Evolutionary conservation across 2,797 vertebrate species (phyloP).

Genomic region (Coreius guichenoti): DNA sequence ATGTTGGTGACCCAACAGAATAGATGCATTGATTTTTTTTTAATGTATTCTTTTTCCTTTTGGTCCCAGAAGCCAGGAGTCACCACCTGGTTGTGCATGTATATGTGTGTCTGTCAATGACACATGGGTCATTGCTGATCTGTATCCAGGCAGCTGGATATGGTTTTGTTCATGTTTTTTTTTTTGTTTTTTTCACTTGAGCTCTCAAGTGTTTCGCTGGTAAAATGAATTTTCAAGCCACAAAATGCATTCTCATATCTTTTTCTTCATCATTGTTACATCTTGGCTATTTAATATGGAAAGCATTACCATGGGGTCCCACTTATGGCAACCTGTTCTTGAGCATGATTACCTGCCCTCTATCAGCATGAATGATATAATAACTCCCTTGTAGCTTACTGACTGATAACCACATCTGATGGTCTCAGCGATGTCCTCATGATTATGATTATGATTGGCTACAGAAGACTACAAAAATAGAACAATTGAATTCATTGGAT

Average conservation of each 20-base stretch:
- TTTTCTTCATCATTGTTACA: neutral
- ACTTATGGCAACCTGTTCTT: slow-evolving; percentile 18
- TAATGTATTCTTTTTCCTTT: neutral
- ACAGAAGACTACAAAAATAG: neutral
- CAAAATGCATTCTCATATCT: slow-evolving; percentile 25
- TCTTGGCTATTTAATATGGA: slow-evolving; percentile 12
- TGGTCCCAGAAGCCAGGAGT: slow-evolving; percentile 8
- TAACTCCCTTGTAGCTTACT: slow-evolving; percentile 3
- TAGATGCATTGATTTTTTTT: neutral
- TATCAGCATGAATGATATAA: slow-evolving; percentile 38
- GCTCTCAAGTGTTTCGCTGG: slow-evolving; percentile 53
- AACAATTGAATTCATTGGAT: neutral
- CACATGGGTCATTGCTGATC: slow-evolving; percentile 30
- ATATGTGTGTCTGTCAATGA: slow-evolving; percentile 29
- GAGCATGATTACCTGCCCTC: slow-evolving; percentile 12
- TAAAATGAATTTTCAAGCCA: neutral
- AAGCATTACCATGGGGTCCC: neutral
- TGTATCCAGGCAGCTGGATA: slow-evolving; percentile 37
- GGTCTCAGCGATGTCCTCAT: neutral
- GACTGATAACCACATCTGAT: slow-evolving; percentile 23
- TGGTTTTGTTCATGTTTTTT: slow-evolving; percentile 58
- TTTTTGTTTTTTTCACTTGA: slow-evolving; percentile 38
- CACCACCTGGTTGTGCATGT: slow-evolving; percentile 43
- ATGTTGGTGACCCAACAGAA: slow-evolving; percentile 33
- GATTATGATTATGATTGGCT: neutral